These are phyloP conservation scores for Girardinus metallicus DNA, from an alignment of 2,797 vertebrate genomes.

Conservation along the genomic window DNA sequence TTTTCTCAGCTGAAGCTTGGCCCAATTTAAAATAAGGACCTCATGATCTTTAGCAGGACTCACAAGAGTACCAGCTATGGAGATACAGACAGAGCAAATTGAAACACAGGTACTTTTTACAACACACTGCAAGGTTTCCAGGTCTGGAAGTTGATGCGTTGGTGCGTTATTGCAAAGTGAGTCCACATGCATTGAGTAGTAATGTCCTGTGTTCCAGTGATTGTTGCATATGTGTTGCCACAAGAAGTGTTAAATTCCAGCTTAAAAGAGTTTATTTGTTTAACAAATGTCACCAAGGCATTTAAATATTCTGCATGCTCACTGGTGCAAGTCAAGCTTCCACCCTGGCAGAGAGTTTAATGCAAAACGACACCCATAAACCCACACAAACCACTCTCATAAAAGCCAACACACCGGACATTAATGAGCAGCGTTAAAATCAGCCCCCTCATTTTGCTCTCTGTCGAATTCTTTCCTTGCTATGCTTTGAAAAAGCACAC, in stretches of 20 bases:
- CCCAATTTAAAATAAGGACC: conserved; percentile 51
- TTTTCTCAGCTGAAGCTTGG: conserved; percentile 64
- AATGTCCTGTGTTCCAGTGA: conserved; percentile 13
- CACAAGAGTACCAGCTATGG: conserved; percentile 47
- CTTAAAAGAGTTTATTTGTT: conserved; percentile 64
- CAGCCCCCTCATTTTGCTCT: conserved; percentile 8
- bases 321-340: conserved; percentile 47
- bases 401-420: conserved; percentile 64
- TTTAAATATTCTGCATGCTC: conserved; percentile 48
- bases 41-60: conserved; percentile 50
- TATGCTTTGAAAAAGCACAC: conserved; percentile 44
- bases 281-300: conserved; percentile 56
- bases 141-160: conserved; percentile 31
- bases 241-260: conserved; percentile 58
- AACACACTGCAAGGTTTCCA: conserved; percentile 24
- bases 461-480: conserved; percentile 26
- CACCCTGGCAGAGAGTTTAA: conserved; percentile 41
- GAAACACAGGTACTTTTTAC: conserved; percentile 23
- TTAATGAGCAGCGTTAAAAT: conserved; percentile 62
- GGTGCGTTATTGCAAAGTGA: conserved; percentile 52
- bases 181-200: conserved; percentile 38
- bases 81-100: conserved; percentile 47
- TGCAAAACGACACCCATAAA: conserved; percentile 64
- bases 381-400: conserved; percentile 48
- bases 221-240: conserved; percentile 44